Percentiles rank a stretch among this genome's conserved stretches.
Conservation (phyloP, 2,797 vertebrate genomes). For the Decapterus maruadsi region DNA sequence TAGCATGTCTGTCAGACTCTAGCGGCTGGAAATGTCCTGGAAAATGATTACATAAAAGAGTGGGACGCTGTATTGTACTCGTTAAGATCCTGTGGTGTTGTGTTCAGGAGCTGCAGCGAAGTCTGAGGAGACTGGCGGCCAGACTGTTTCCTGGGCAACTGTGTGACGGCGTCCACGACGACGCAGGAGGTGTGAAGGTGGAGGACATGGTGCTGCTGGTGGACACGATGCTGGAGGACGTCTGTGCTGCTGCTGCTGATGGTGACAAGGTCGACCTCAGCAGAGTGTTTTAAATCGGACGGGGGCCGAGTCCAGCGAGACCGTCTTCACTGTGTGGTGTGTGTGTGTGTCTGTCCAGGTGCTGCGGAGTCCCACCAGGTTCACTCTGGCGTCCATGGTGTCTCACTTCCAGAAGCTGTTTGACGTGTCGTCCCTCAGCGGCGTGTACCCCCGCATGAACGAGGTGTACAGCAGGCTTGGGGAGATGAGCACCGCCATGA, state of each 20-base stretch:
- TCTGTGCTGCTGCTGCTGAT: conserved; percentile 47
- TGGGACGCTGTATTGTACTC: no score
- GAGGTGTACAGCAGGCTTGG: conserved; percentile 90
- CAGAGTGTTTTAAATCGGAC: not conserved
- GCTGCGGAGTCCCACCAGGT: conserved; percentile 77
- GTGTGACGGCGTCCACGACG: conserved; percentile 41
- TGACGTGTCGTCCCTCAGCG: conserved; percentile 88
- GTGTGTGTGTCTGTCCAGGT: conserved; percentile 71
- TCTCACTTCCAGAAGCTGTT: conserved; percentile 94
- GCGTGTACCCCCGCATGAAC: conserved; percentile 92
- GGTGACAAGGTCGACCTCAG: conserved; percentile 38
- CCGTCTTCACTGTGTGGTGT: not conserved
- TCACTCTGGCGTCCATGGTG: conserved; percentile 88
- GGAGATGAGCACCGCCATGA: conserved; percentile 91
- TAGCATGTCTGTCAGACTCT: no score
- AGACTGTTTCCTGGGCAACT: conserved; percentile 85
- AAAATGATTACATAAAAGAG: no score
- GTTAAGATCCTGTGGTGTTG: no score
- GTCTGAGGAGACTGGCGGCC: conserved; percentile 80
- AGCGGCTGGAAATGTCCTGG: no score
- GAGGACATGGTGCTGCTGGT: conserved; percentile 89
- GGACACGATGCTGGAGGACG: conserved; percentile 89
- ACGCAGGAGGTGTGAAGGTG: conserved; percentile 78
- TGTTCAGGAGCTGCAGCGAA: conserved; percentile 86
- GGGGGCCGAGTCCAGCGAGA: no score